Conservation (phyloP, 2,113 vertebrate genomes). For the Onychorhynchus coronatus region DNA sequence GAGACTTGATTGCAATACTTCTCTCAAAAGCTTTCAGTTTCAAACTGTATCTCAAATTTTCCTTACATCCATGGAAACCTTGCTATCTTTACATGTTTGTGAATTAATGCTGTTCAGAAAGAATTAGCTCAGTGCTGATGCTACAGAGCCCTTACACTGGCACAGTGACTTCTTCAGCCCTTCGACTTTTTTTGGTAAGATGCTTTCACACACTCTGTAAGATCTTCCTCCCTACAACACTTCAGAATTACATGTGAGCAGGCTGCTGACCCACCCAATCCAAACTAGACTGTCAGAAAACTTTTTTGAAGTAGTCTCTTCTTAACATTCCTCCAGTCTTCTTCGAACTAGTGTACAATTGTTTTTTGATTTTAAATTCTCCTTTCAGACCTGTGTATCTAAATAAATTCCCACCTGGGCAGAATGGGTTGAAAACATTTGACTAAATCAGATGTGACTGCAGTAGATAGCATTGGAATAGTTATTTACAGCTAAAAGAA, state of each 20-base stretch:
- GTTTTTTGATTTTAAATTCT: not conserved
- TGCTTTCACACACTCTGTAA: not conserved
- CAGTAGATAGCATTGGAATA: not conserved
- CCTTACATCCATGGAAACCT: not conserved
- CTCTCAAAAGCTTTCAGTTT: not conserved
- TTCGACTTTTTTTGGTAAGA: not conserved
- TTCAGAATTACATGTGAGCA: not conserved
- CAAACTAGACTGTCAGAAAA: not conserved
- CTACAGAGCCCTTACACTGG: not conserved
- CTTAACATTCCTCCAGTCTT: not conserved
- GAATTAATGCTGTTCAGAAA: not conserved
- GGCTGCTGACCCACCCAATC: not conserved
- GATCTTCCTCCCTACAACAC: not conserved
- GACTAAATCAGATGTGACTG: not conserved
- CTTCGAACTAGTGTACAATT: not conserved
- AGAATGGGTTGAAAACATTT: not conserved
- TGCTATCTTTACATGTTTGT: not conserved
- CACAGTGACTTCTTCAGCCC: not conserved
- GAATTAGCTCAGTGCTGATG: not conserved
- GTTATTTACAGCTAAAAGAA: not conserved
- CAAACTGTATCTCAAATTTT: not conserved
- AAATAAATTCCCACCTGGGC: not conserved
- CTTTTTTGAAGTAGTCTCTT: not conserved
- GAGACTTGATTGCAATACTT: not conserved
- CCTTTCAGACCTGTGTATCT: not conserved